These are phyloP conservation scores for Ellobius talpinus DNA, from an alignment of 2,113 vertebrate species.

Conservation along the genomic window DNA sequence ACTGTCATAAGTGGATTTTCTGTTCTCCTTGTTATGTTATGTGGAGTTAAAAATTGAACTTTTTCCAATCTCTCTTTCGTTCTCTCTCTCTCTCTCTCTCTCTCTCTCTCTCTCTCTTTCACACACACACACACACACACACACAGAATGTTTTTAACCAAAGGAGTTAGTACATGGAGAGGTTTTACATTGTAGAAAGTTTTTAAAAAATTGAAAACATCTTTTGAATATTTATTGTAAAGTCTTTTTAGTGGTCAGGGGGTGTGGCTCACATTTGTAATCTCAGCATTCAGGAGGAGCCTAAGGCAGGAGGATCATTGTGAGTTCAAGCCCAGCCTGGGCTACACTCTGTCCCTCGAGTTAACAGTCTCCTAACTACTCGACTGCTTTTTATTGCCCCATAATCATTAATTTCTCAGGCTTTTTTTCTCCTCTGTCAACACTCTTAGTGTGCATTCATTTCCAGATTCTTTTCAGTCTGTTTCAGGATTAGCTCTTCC, in stretches of 20 bases:
- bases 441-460: not conserved
- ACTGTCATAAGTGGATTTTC: not conserved
- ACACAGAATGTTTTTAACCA: not conserved
- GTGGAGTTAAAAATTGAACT: not conserved
- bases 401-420: not conserved
- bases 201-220: not conserved
- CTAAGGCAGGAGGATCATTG: not conserved
- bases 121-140: too few species aligned
- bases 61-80: not conserved
- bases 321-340: not conserved
- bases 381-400: not conserved
- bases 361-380: not conserved
- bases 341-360: not conserved
- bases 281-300: not conserved
- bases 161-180: not conserved
- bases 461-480: not conserved
- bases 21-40: not conserved
- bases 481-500: not conserved
- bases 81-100: too few species aligned
- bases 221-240: not conserved
- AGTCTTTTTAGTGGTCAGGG: not conserved
- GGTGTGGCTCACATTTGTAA: not conserved
- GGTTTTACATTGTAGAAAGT: not conserved
- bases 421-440: not conserved
- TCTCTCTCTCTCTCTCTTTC: too few species aligned